Evolutionary conservation across 2,797 vertebrate species (phyloP).

Genomic region (Sus cebifrons): DNA sequence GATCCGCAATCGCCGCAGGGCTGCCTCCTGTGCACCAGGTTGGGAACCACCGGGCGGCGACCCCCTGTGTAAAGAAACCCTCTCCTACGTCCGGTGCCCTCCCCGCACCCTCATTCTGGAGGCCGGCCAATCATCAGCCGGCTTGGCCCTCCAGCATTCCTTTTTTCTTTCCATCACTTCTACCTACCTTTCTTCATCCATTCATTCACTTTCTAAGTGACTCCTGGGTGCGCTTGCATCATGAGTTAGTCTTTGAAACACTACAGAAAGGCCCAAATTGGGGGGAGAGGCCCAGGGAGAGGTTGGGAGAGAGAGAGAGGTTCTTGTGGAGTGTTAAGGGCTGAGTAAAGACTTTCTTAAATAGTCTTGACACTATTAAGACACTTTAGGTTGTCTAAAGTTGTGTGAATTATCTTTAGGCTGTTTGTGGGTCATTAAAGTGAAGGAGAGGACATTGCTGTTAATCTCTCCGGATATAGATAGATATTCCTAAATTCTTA

Average conservation of each 20-base stretch:
- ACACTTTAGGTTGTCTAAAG: neutral
- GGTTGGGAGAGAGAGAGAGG: neutral
- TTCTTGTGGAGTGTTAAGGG: neutral
- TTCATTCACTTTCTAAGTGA: neutral
- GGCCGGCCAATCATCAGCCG: slow-evolving; percentile 44
- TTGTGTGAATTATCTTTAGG: neutral
- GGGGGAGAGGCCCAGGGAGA: neutral
- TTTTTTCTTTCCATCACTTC: neutral
- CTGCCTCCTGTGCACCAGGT: accelerated
- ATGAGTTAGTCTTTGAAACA: slow-evolving; percentile 39
- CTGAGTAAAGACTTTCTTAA: neutral
- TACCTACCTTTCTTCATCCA: neutral
- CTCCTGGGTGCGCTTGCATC: neutral
- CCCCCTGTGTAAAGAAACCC: neutral
- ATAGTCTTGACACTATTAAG: neutral
- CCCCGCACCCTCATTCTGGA: neutral
- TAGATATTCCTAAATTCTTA: neutral
- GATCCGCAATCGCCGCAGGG: neutral
- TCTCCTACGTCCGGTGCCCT: accelerated
- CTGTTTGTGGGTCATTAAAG: slow-evolving; percentile 1
- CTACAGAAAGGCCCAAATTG: neutral
- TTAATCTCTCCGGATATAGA: neutral
- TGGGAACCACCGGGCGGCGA: neutral
- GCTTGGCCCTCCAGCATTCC: neutral
- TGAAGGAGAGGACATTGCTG: neutral